Evolutionary conservation across 2,888 invertebrate species (phyloP).

Genomic region (Ophion slaviceki): DNA sequence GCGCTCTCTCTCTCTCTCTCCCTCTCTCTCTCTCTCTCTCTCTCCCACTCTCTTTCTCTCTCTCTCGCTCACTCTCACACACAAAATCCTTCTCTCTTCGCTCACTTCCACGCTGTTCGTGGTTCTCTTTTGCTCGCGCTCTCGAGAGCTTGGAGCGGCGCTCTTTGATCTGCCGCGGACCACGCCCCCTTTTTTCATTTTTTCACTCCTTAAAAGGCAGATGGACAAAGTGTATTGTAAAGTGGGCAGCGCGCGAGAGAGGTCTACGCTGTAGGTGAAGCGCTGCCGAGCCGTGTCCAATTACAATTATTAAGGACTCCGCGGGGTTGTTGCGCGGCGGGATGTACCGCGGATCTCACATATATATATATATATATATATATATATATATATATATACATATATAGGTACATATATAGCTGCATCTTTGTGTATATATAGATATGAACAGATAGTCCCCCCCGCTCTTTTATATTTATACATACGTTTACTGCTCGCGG

Average conservation of each 20-base stretch:
- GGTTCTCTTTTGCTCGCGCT: conserved; percentile 33
- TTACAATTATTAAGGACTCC: conserved; percentile 83
- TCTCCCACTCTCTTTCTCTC: conserved; percentile 51
- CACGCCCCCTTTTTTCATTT: conserved; percentile 83
- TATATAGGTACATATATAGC: neutral
- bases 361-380: conserved; percentile 3
- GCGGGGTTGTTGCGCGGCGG: conserved; percentile 67
- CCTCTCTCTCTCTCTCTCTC: conserved; percentile 50
- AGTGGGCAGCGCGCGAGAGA: conserved; percentile 81
- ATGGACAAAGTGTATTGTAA: conserved; percentile 84
- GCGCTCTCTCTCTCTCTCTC: conserved; percentile 37
- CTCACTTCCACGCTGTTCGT: conserved; percentile 51
- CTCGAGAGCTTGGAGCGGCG: conserved; percentile 74
- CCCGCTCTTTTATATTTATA: conserved; percentile 3
- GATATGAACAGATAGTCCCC: neutral
- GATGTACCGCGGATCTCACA: conserved; percentile 57
- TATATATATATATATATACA: conserved; percentile 6
- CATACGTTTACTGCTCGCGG: conserved; percentile 25
- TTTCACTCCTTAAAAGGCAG: conserved; percentile 84
- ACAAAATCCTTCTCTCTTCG: conserved; percentile 53
- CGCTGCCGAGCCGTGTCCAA: conserved; percentile 80
- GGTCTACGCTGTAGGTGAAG: conserved; percentile 72
- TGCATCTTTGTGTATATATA: neutral
- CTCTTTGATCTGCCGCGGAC: conserved; percentile 82
- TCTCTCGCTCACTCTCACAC: conserved; percentile 43